Percentiles rank a stretch among this genome's conserved stretches.
Conservation (phyloP, 2,113 vertebrate genomes). For the Heteronetta atricapilla region DNA sequence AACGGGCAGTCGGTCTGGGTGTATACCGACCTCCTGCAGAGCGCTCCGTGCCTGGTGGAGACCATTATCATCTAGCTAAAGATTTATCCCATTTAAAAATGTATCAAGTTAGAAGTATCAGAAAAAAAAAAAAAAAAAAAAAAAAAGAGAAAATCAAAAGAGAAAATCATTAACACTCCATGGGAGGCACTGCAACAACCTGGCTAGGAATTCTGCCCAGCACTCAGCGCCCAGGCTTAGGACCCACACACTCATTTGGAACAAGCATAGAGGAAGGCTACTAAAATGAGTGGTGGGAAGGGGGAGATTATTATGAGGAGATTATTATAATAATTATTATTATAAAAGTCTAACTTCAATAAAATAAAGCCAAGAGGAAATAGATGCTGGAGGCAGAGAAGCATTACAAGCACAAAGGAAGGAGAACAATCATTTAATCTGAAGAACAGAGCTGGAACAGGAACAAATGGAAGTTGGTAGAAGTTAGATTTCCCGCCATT, state of each 20-base stretch:
- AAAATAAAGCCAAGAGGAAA: constrained; percentile 2
- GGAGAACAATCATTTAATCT: neutral
- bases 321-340: neutral
- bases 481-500: neutral
- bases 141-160: neutral
- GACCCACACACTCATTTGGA: neutral
- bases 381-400: neutral
- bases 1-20: no score
- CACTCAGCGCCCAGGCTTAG: neutral
- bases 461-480: neutral
- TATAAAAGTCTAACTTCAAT: neutral
- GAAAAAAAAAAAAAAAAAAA: neutral
- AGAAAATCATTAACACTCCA: neutral
- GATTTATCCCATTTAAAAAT: neutral
- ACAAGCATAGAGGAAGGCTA: neutral
- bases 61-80: no score
- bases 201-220: neutral
- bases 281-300: neutral
- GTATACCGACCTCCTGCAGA: no score
- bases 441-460: neutral
- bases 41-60: no score
- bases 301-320: neutral
- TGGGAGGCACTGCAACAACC: neutral
- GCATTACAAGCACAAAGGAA: neutral
- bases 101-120: neutral